Evolutionary conservation across 2,113 vertebrate genomes (phyloP).

Genomic region (Dasyurus viverrinus): DNA sequence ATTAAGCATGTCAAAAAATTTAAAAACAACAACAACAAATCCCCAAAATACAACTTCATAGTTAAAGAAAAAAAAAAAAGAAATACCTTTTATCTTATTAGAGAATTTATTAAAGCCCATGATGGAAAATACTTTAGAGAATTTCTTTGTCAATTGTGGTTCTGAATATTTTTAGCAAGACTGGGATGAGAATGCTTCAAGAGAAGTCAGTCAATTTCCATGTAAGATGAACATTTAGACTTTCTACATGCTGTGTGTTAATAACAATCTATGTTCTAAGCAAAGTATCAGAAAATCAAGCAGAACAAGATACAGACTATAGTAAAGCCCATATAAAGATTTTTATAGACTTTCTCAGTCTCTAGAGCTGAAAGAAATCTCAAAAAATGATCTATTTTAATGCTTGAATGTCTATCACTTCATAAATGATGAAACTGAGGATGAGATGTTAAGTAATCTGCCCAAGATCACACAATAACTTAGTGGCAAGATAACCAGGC

Average conservation of each 20-base stretch:
- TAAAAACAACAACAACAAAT: too few relatives aligned
- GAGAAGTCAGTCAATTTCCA: neutral
- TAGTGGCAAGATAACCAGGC: neutral
- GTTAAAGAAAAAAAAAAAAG: too few relatives aligned
- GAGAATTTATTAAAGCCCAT: neutral
- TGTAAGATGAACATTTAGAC: neutral
- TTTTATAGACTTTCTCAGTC: neutral
- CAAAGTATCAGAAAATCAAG: neutral
- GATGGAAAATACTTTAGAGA: too few relatives aligned
- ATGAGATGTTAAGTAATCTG: neutral
- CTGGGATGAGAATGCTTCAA: neutral
- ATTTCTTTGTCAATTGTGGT: neutral
- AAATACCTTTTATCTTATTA: neutral
- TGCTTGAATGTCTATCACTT: neutral
- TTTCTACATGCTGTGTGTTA: neutral
- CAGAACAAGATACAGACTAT: neutral
- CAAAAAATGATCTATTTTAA: neutral
- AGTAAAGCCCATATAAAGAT: neutral
- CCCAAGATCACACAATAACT: neutral
- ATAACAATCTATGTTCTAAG: neutral
- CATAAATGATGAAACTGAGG: neutral
- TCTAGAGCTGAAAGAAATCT: neutral
- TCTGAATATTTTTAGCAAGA: neutral
- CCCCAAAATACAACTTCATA: too few relatives aligned
- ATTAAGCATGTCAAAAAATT: too few relatives aligned